Percentiles rank a stretch among this genome's conserved stretches.
Evolutionary conservation across 2,797 vertebrate species (phyloP).

Genomic region (Poecilia wingei): DNA sequence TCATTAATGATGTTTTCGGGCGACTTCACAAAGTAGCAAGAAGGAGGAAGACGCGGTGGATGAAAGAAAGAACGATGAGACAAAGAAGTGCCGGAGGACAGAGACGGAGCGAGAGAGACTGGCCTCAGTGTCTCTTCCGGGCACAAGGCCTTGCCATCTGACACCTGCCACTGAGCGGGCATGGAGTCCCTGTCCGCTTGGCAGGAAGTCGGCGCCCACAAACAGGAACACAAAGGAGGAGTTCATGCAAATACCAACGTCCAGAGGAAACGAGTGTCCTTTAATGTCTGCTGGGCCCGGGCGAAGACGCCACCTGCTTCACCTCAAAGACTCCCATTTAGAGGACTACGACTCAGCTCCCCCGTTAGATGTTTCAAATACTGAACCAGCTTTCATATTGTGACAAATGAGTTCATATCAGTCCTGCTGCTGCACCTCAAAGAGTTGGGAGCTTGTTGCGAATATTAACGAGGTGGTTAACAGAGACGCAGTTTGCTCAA

Average conservation of each 20-base stretch:
- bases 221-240: slow-evolving; percentile 81
- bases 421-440: slow-evolving; percentile 42
- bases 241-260: slow-evolving; percentile 74
- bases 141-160: slow-evolving; percentile 83
- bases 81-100: slow-evolving; percentile 23
- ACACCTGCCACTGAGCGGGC: slow-evolving; percentile 86
- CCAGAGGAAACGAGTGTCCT: slow-evolving; percentile 77
- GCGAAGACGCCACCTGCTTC: slow-evolving; percentile 79
- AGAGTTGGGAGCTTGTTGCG: slow-evolving; percentile 53
- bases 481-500: slow-evolving; percentile 67
- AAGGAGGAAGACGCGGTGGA: slow-evolving; percentile 21
- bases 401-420: slow-evolving; percentile 43
- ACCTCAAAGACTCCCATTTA: slow-evolving; percentile 75
- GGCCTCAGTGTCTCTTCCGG: slow-evolving; percentile 78
- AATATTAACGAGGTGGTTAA: slow-evolving; percentile 73
- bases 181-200: slow-evolving; percentile 77
- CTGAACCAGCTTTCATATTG: slow-evolving; percentile 32
- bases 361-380: slow-evolving; percentile 43
- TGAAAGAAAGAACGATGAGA: slow-evolving; percentile 28
- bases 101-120: slow-evolving; percentile 61
- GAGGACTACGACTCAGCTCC: slow-evolving; percentile 61
- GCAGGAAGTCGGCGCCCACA: slow-evolving; percentile 80
- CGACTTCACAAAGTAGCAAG: slow-evolving; percentile 12
- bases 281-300: slow-evolving; percentile 68
- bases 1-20: not conserved